These are phyloP conservation scores for Perca fluviatilis DNA, from an alignment of 2,113 vertebrate species.

Conservation along the genomic window DNA sequence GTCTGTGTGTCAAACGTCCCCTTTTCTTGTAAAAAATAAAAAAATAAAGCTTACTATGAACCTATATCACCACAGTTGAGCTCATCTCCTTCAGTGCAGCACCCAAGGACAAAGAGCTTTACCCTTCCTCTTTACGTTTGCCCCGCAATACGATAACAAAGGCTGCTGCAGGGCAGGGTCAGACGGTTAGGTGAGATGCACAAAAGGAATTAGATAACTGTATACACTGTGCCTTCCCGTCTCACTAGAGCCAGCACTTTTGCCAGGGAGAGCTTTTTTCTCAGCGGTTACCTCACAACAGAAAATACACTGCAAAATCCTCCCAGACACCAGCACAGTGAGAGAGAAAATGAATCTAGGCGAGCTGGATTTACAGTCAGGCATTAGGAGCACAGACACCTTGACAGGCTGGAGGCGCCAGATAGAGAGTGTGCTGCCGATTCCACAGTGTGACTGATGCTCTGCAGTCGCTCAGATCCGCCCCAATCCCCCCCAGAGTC, in stretches of 20 bases:
- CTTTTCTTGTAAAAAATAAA: neutral
- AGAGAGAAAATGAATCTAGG: constrained; percentile 27
- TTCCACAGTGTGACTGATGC: constrained; percentile 52
- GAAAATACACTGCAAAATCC: constrained; percentile 26
- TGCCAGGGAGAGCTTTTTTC: constrained; percentile 10
- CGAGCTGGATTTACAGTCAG: constrained; percentile 48
- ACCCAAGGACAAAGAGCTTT: neutral
- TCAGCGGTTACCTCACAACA: constrained; percentile 7
- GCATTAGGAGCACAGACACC: constrained; percentile 53
- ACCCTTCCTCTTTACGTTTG: neutral
- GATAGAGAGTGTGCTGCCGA: constrained; percentile 39
- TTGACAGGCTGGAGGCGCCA: constrained; percentile 37
- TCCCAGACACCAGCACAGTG: constrained; percentile 25
- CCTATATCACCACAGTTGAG: neutral
- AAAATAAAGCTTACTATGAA: neutral
- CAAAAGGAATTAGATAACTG: neutral
- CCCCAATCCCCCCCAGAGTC: constrained; percentile 40
- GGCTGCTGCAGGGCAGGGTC: neutral
- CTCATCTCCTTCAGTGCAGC: neutral
- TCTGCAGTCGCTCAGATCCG: constrained; percentile 36
- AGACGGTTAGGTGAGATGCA: constrained; percentile 18
- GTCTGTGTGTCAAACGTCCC: neutral
- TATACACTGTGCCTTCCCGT: neutral
- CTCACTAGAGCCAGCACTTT: constrained; percentile 14
- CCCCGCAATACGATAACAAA: neutral